Evolutionary conservation across 1,140 invertebrate species (phyloP), one percentile per base, ranked within the genome.

Genomic region (Megalopta genalis): DNA sequence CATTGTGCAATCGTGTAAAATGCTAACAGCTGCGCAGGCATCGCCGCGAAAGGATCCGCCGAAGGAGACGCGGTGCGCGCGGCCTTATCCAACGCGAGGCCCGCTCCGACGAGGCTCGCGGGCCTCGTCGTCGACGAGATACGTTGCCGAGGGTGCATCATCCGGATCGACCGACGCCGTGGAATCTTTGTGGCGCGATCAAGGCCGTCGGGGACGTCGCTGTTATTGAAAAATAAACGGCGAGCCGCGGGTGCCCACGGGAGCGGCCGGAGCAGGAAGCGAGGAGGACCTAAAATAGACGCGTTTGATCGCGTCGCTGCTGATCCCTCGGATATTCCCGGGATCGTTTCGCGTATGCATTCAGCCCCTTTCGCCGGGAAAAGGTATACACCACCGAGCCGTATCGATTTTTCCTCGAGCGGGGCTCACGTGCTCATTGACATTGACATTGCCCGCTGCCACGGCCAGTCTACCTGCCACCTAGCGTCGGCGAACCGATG

Each of bases 381-480:
- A 84, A 87, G 86, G 80, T 91, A 91, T 90, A 88, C 90, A n/a
- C n/a, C 87, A 89, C 88, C 88, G 89, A 90, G 86, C 86, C 60
- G 74, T 92, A 92, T 92, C 90, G 91, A 93, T 93, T 92, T 87
- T 91, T 89, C 87, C 84, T 83, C 85, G 85, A 86, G 89, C 65
- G 57, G 68, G 79, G 87, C 88, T 91, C 92, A 92, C 92, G 91
- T 93, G 92, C 84, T 92, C 86, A 83, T 89, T 93, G 92, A 91
- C 92, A 93, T 93, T 93, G 92, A 93, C 91, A 93, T 93, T 93
- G 92, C 86, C 88, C 88, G 85, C 88, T 75, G 54, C 76, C 62
- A 77, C 60, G 77, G 67, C 73, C 81, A 63, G 67, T 68, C 70
- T 75, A 54, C 80, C 81, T 88, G 89, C 90, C 92, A 92, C 91